Conservation (phyloP, 1,140 invertebrate species). For the Delia radicum region DNA sequence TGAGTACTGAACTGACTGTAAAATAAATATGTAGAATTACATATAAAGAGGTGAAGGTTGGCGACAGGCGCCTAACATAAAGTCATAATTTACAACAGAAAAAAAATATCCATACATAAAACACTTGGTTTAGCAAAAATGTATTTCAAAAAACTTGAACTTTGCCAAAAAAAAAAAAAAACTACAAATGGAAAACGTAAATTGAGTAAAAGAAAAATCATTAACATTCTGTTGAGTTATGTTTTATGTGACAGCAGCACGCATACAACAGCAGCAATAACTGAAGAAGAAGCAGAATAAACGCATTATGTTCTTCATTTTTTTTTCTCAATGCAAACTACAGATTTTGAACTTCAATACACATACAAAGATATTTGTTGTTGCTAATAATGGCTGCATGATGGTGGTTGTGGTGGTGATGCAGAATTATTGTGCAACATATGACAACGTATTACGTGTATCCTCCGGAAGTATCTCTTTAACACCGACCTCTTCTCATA, state of each 20-base stretch:
- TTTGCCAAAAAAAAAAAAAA: constrained; percentile 10
- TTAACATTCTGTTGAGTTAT: constrained; percentile 1
- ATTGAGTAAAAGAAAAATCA: neutral
- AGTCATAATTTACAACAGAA: neutral
- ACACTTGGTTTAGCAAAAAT: neutral
- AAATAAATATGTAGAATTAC: neutral
- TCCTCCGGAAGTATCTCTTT: neutral
- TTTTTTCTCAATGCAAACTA: neutral
- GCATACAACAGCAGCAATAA: neutral
- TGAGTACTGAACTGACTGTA: neutral
- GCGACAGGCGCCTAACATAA: constrained; percentile 22
- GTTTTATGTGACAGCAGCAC: neutral
- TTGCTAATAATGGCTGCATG: neutral
- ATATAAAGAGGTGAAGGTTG: constrained; percentile 31
- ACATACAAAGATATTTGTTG: neutral
- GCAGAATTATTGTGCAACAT: neutral
- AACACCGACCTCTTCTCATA: neutral
- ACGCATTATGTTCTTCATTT: neutral
- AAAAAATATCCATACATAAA: no score
- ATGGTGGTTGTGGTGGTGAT: neutral
- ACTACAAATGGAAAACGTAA: neutral
- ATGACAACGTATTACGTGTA: no score
- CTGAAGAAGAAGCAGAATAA: neutral
- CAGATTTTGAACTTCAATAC: neutral
- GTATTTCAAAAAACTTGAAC: constrained; percentile 6